Base-by-base conservation (phyloP, 2,888 invertebrate species). In the Hypsopygia costalis region DNA sequence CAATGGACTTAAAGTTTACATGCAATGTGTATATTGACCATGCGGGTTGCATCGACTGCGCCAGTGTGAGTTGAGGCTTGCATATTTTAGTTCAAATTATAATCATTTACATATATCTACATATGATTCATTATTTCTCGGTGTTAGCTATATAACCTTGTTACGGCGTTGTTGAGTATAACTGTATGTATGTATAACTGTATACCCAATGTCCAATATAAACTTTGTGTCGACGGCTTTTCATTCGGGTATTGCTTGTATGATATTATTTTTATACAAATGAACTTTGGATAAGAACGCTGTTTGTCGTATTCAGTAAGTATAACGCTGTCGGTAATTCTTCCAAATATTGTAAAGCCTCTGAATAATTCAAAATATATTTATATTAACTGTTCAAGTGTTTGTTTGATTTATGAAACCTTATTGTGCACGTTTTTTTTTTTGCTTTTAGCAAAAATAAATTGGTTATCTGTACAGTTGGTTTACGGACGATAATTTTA, bases 281-380 rank as follows among this genome's bases (percentile, higher is more conserved):
- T 45, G 51, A 55, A 50, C 46, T 52, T 51, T 43, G 54, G 57
- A 16, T 4, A 46, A 47, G 60, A 55, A 55, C 58, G 65, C 62
- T 66, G 65, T 60, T 60, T 70, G 67, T 69, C 69, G 47, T 69
- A 57, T 69, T 16, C 7, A 27, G 44, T 60, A 60, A 46, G 11
- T 49, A 47, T 52, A 60, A 67, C 63, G 72, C 81, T 74, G 75
- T 78, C 75, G 62, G 63, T 76, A 74, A 83, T 83, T 87, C 86
- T 87, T 86, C 87, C 85, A 83, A 83, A 83, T 87, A 87, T 85
- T 86, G 86, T 87, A 79, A 85, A 85, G 88, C 86, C 87, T 88
- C 88, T 86, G 88, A 82, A 85, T 88, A 82, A 87, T 88, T 87
- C 83, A 81, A 87, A 88, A 85, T 88, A 88, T 88, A 88, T 88